Conservation (phyloP, 2,888 invertebrate species). For the Leptinotarsa rubiginosa region DNA sequence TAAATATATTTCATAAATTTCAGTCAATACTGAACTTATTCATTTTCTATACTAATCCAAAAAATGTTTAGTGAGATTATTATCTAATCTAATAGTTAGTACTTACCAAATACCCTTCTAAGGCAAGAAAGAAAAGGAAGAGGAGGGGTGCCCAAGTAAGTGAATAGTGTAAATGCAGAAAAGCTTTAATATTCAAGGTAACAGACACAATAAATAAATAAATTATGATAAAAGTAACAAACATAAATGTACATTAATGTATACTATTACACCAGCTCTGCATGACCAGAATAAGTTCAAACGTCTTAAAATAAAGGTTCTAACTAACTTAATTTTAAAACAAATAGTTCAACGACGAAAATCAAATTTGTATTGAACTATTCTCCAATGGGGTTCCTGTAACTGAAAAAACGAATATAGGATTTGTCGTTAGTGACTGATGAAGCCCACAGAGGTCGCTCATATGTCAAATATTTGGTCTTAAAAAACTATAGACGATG, state of each 20-base stretch:
- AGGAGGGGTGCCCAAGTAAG: constrained; percentile 48
- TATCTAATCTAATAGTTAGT: constrained; percentile 24
- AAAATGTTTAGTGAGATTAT: constrained; percentile 13
- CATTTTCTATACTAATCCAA: not conserved
- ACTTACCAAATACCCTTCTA: constrained; percentile 27
- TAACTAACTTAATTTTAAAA: constrained; percentile 11
- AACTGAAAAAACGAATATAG: not conserved
- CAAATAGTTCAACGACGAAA: constrained; percentile 12
- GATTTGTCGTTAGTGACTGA: not conserved
- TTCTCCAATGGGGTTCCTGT: not conserved
- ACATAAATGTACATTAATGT: constrained; percentile 50
- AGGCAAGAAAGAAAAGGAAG: constrained; percentile 38
- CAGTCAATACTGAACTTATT: constrained; percentile 5
- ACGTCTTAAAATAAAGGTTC: constrained; percentile 17
- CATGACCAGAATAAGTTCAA: constrained; percentile 52
- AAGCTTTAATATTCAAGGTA: constrained; percentile 61
- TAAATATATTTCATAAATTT: too few relatives aligned
- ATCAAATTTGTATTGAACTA: not conserved
- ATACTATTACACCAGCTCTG: constrained; percentile 44
- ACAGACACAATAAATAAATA: constrained; percentile 62
- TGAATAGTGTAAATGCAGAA: constrained; percentile 55
- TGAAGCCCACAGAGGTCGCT: not conserved
- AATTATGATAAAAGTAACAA: constrained; percentile 55
- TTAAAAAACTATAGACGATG: not conserved
- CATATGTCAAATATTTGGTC: not conserved